Conservation (phyloP, 2,113 vertebrate species). For the Zonotrichia leucophrys region DNA sequence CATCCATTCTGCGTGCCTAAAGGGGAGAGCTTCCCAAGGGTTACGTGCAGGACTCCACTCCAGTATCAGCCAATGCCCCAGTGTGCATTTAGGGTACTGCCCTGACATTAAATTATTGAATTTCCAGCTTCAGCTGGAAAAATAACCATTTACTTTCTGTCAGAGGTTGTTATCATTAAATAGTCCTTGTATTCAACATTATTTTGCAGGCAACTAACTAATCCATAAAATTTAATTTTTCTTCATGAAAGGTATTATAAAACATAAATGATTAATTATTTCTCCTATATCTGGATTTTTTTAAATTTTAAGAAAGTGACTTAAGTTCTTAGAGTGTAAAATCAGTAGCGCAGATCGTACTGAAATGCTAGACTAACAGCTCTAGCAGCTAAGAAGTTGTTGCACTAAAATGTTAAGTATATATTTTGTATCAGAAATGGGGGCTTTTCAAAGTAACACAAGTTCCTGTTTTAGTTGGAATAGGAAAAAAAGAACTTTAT, state of each 20-base stretch:
- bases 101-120: neutral
- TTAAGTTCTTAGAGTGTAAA: neutral
- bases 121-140: neutral
- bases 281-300: neutral
- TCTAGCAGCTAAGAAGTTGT: neutral
- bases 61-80: neutral
- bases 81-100: neutral
- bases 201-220: neutral
- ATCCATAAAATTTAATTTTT: neutral
- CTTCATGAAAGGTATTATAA: neutral
- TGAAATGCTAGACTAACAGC: neutral
- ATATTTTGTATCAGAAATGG: neutral
- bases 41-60: neutral
- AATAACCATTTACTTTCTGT: neutral
- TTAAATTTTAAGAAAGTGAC: neutral
- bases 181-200: neutral
- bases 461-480: neutral
- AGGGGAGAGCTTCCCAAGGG: neutral
- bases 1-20: accelerated
- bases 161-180: neutral
- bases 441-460: neutral
- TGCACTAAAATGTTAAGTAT: neutral
- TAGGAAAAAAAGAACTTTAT: neutral
- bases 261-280: neutral
- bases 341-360: neutral